These are phyloP conservation scores for Cryptus viduatorius DNA, from an alignment of 2,888 invertebrate species.

Conservation along the genomic window DNA sequence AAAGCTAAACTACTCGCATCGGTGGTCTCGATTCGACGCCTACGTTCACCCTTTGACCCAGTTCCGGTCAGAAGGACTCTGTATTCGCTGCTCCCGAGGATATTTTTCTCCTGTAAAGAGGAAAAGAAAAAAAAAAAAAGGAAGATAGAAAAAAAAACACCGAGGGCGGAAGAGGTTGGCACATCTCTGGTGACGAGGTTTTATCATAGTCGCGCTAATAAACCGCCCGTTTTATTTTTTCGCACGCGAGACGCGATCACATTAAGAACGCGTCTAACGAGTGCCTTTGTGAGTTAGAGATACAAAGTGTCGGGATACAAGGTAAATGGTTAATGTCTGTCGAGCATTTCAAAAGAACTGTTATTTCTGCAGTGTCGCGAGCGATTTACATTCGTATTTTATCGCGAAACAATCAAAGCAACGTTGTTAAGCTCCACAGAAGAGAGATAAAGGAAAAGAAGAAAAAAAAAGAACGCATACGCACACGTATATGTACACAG, in stretches of 20 bases:
- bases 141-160: not conserved
- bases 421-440: not conserved
- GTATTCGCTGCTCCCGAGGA: conserved; percentile 55
- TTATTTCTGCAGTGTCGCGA: not conserved
- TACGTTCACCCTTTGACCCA: conserved; percentile 73
- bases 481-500: not conserved
- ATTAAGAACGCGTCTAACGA: conserved; percentile 4
- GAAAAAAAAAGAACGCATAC: not conserved
- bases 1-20: conserved; percentile 30
- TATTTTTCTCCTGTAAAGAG: conserved; percentile 55
- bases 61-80: conserved; percentile 67
- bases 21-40: conserved; percentile 58
- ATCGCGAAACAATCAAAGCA: conserved; percentile 8
- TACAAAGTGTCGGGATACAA: conserved; percentile 4
- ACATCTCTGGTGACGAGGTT: conserved; percentile 29
- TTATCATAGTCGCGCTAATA: conserved; percentile 40
- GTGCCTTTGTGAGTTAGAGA: conserved; percentile 6
- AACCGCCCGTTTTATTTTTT: conserved; percentile 25
- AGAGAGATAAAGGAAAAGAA: conserved; percentile 1
- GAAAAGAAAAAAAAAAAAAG: not conserved
- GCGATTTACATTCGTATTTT: not conserved
- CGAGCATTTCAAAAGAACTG: conserved; percentile 7
- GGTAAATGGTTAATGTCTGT: not conserved
- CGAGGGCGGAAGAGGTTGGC: conserved; percentile 16
- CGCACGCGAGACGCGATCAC: conserved; percentile 11